These are phyloP conservation scores for Centropyge bicolor DNA, from an alignment of 2,797 vertebrate species.

Conservation along the genomic window DNA sequence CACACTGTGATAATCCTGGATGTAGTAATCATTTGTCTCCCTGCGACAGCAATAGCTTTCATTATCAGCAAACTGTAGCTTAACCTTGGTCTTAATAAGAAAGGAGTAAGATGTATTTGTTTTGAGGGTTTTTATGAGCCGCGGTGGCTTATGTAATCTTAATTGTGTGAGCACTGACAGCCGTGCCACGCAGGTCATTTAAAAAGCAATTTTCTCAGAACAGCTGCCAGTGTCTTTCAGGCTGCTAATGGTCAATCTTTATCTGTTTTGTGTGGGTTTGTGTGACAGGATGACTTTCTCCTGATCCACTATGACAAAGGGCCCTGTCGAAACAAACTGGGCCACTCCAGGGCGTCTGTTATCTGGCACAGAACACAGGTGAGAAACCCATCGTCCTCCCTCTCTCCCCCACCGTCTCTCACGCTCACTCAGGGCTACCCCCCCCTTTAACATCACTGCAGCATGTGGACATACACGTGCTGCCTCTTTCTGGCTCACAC, in stretches of 20 bases:
- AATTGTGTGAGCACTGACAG: constrained; percentile 36
- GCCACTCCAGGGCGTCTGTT: constrained; percentile 98
- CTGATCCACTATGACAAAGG: constrained; percentile 99
- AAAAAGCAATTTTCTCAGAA: constrained; percentile 62
- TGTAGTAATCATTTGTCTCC: constrained; percentile 34
- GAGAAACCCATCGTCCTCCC: constrained; percentile 55
- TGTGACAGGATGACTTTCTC: constrained; percentile 95
- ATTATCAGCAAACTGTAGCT: constrained; percentile 40
- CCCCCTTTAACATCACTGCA: constrained; percentile 33
- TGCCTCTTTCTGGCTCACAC: constrained; percentile 24
- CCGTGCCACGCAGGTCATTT: constrained; percentile 36
- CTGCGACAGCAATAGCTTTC: constrained; percentile 21
- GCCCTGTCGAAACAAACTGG: constrained; percentile 98
- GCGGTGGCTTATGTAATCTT: constrained; percentile 47
- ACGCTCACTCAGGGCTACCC: constrained; percentile 6
- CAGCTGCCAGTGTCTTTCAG: constrained; percentile 35
- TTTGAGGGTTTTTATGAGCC: constrained; percentile 14
- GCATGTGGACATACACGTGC: constrained; percentile 65
- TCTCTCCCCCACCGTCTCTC: neutral
- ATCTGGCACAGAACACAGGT: constrained; percentile 99
- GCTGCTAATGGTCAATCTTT: constrained; percentile 48
- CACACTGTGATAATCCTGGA: neutral
- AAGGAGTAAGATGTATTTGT: constrained; percentile 14
- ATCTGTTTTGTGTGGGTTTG: constrained; percentile 43
- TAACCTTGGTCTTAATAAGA: constrained; percentile 39